Evolutionary conservation across 2,888 invertebrate genomes (phyloP), one percentile per base, ranked within the genome.

Genomic region (Polyommatus icarus): DNA sequence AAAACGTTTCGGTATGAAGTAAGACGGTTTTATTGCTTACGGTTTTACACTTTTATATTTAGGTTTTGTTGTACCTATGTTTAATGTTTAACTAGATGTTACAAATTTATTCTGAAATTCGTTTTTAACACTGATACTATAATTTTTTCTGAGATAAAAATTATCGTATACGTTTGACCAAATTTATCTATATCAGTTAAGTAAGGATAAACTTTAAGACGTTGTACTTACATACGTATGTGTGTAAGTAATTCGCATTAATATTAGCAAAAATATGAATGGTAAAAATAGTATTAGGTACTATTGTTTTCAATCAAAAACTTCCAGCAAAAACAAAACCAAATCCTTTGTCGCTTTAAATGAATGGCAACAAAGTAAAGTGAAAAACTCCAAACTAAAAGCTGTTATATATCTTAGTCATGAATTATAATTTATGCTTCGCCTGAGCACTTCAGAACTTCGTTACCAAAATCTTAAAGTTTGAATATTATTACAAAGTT

Each of bases 401-500:
- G 50, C 75, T 50, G 75, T 75, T 54, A 24, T 54, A 75, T 29
- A 75, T 75, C 75, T 75, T 54, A 24, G 24, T 50, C 75, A 54
- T 75, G 54, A 75, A 75, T 75, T 75, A 75, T 50, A 75, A 75
- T 75, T 75, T 75, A 75, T 75, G 46, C 46, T 50, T 75, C 54
- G 75, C 75, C 50, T 75, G 54, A 75, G 75, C 29, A 54, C 75
- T 75, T 75, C 1, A 54, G 24, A 75, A 54, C 75, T 75, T 75
- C 75, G 75, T 75, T 75, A 32, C 75, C 75, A 75, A 75, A 75
- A 75, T 75, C 75, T 75, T 75, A 75, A 75, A 75, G 75, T 75
- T 75, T 75, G 75, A 75, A 75, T 75, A 75, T 75, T 75, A 75
- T 75, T 54, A 75, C 54, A 75, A 75, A 75, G 75, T 75, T 75